Evolutionary conservation across 2,888 invertebrate species (phyloP), one percentile per base, ranked within the genome.

Genomic region (Andrena flavipes): DNA sequence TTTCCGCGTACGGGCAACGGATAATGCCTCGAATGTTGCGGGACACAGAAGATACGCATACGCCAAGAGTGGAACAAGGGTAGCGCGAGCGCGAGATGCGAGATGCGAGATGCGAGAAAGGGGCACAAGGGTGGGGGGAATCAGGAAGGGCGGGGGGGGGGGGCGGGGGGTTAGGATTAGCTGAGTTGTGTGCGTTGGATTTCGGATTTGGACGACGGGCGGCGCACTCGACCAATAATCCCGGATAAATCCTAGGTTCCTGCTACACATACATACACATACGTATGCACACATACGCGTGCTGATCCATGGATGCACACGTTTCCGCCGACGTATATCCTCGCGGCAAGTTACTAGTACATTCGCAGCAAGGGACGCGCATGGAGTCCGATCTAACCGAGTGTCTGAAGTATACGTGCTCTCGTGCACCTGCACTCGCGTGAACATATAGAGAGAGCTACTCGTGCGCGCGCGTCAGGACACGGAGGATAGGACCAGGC

Each of bases 171-270:
- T 89, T 90, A 90, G 93, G 91, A 92, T 93, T 93, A 93, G 89
- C 91, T 88, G 90, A 88, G 90, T 89, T 90, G 93, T 93, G 92
- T 92, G 93, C 91, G 93, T 93, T 91, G 92, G 93, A 93, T 93
- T 93, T 93, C 87, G 92, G 92, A 92, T 93, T 93, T 92, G 91
- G 91, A 89, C 88, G 90, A 87, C 91, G 88, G 88, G 87, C 87
- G 83, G 86, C 90, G 87, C 91, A 92, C 91, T 90, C 90, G 88
- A 87, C 88, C 91, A 91, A 91, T 93, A 92, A 93, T 92, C 92
- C 92, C 87, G 89, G 92, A 92, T 93, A 92, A 93, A 92, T 92
- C 93, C 92, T 87, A 84, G 90, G 82, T 90, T 85, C 87, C 86
- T 16, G 42, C 42, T 42, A 42, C 42, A 42, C 42, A 16, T 1